These are phyloP conservation scores for Parambassis ranga DNA, from an alignment of 2,797 vertebrate species.

Conservation along the genomic window DNA sequence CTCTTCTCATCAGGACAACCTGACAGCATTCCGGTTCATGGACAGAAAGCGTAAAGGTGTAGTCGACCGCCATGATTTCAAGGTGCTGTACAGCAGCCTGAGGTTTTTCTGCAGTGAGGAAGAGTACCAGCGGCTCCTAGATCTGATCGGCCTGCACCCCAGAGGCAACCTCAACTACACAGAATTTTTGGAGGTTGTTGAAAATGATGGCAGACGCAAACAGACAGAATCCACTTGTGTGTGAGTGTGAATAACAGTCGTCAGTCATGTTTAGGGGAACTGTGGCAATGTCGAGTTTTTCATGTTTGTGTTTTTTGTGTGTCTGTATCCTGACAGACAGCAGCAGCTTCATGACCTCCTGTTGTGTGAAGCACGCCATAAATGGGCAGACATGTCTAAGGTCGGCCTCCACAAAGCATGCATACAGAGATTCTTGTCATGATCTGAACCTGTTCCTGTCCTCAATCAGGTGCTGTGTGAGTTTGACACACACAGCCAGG, in stretches of 20 bases:
- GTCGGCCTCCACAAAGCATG: neutral
- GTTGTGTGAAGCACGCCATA: slow-evolving; percentile 14
- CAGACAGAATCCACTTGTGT: slow-evolving; percentile 19
- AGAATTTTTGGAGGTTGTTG: slow-evolving; percentile 72
- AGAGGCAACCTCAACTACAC: slow-evolving; percentile 66
- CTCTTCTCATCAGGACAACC: slow-evolving; percentile 66
- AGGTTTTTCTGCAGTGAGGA: slow-evolving; percentile 60
- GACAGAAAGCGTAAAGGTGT: slow-evolving; percentile 75
- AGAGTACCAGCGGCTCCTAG: slow-evolving; percentile 70
- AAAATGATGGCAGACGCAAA: slow-evolving; percentile 29
- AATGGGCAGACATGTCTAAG: slow-evolving; percentile 46
- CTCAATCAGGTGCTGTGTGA: slow-evolving; percentile 21
- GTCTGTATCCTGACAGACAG: slow-evolving; percentile 11
- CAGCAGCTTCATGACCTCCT: slow-evolving; percentile 48
- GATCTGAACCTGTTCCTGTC: neutral
- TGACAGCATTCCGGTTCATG: slow-evolving; percentile 75
- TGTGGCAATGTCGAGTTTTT: no score
- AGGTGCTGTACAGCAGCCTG: slow-evolving; percentile 62
- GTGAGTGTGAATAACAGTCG: slow-evolving; percentile 31
- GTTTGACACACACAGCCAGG: neutral
- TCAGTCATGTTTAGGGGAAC: neutral
- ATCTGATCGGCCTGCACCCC: slow-evolving; percentile 69
- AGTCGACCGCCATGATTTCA: slow-evolving; percentile 70
- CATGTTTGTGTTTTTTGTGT: neutral
- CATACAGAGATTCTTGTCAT: neutral